Conservation (phyloP, 2,113 vertebrate species). For the Hippocampus abdominalis region DNA sequence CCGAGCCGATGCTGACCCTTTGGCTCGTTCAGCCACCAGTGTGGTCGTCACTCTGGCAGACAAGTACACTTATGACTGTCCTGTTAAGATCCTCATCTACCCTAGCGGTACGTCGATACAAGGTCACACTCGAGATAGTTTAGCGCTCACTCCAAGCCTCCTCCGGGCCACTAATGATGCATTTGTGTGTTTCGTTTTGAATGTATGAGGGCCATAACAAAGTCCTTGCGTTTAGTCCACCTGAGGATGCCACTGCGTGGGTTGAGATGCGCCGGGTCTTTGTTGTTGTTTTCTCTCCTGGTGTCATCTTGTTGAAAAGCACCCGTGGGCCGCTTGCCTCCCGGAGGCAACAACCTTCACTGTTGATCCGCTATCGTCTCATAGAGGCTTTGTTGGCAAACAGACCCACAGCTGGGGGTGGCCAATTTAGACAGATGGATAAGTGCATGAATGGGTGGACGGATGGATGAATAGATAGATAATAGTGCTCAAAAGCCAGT, state of each 20-base stretch:
- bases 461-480: no score
- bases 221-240: background rate
- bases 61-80: constrained; percentile 91
- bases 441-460: no score
- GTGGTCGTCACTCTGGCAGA: constrained; percentile 87
- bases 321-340: constrained; percentile 42
- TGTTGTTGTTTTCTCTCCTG: constrained; percentile 12
- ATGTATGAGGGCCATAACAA: background rate
- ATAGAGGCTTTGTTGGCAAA: constrained; percentile 42
- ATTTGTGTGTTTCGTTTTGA: background rate
- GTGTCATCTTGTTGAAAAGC: constrained; percentile 32
- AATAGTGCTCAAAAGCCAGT: no score
- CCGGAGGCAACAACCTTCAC: constrained; percentile 29
- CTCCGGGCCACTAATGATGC: background rate
- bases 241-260: constrained; percentile 27
- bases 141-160: background rate
- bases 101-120: constrained; percentile 79
- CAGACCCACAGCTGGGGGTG: constrained; percentile 31
- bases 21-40: constrained; percentile 82
- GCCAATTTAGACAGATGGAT: constrained; percentile 37
- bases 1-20: constrained; percentile 86
- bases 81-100: constrained; percentile 90
- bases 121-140: constrained; percentile 1
- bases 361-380: constrained; percentile 38
- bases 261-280: constrained; percentile 18